These are phyloP conservation scores for Zelostemma sp. DNA, from an alignment of 1,140 invertebrate genomes.

Conservation along the genomic window DNA sequence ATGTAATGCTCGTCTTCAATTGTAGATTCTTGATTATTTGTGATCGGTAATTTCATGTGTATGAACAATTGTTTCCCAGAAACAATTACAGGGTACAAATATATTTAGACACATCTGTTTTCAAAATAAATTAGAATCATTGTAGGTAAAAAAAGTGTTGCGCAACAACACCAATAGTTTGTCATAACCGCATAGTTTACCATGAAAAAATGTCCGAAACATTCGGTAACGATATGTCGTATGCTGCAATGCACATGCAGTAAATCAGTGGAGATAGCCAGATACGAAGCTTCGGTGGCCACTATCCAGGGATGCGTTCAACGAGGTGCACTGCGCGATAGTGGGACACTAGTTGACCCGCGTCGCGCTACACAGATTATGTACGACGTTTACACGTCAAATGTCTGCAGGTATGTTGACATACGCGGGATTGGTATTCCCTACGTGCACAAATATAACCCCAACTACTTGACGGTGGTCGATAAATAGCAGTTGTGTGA, in stretches of 20 bases:
- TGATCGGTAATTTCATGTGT: no score
- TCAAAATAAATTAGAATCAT: no score
- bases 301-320: constrained; percentile 15
- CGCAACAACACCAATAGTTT: no score
- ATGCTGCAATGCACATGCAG: background rate
- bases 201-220: no score
- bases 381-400: constrained; percentile 11
- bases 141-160: no score
- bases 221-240: no score
- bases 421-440: background rate
- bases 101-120: no score
- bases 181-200: no score
- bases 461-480: background rate
- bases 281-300: constrained; percentile 10
- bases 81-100: no score
- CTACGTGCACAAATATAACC: background rate
- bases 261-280: background rate
- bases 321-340: constrained; percentile 14
- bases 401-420: background rate
- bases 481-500: background rate
- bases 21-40: no score
- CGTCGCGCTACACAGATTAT: constrained; percentile 14
- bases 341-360: constrained; percentile 16
- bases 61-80: no score
- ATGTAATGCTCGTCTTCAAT: no score